Percentiles rank a stretch among this genome's conserved stretches.
Conservation (phyloP, 2,113 vertebrate genomes). For the Tringa solitaria region DNA sequence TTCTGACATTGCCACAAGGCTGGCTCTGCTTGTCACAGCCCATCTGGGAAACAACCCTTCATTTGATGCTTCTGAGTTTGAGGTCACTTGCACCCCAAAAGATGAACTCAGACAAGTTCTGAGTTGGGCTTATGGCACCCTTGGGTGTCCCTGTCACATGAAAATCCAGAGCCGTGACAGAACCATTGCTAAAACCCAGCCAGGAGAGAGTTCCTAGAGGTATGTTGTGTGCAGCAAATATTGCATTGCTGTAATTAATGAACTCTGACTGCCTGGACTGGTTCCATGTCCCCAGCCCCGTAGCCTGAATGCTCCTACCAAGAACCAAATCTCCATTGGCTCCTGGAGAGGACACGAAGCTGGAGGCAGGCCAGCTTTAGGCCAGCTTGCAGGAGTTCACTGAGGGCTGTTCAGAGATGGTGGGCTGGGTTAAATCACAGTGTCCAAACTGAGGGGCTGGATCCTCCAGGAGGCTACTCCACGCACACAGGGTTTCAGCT, state of each 20-base stretch:
- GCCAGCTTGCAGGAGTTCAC: neutral
- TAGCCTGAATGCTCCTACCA: accelerated
- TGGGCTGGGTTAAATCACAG: neutral
- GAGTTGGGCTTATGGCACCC: neutral
- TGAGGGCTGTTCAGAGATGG: neutral
- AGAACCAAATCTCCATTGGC: neutral
- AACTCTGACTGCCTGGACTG: neutral
- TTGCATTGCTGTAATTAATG: neutral
- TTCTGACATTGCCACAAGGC: neutral
- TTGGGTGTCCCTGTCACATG: neutral
- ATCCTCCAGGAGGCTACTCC: neutral
- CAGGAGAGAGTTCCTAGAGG: neutral
- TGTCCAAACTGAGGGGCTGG: neutral
- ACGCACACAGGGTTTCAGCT: neutral
- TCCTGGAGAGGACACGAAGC: neutral
- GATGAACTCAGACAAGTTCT: neutral
- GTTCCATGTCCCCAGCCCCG: accelerated
- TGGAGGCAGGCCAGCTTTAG: neutral
- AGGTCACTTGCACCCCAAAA: neutral
- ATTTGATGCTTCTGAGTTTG: neutral
- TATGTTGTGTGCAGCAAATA: accelerated
- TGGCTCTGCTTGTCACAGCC: neutral
- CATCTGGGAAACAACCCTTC: neutral
- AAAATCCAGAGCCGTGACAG: neutral
- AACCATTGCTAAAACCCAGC: neutral